Base-by-base conservation (phyloP, 2,888 invertebrate species). In the Raillietiella orientalis region DNA sequence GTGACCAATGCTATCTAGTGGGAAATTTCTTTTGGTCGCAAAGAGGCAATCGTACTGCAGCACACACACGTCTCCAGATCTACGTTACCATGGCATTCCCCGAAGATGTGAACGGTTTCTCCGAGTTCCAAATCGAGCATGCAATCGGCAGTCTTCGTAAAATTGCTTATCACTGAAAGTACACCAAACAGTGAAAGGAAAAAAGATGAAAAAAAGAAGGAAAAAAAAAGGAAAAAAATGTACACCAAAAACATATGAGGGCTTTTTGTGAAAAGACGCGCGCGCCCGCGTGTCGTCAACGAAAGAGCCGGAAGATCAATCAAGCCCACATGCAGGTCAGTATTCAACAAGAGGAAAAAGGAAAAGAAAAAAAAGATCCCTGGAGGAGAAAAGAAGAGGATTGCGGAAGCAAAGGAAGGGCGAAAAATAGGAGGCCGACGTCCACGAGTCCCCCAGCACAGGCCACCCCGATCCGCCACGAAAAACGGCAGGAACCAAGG, bases 71-170 rank as follows among this genome's bases (percentile, higher is more conserved):
- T 26, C 8, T 14, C 19, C 8, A 14, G 21, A 16, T 10, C 14
- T 12, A 23, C 28, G 35, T 46, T 47, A 65, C 71, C 70, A 46
- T 57, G 58, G 52, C 67, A 72, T 55, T 84, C 79, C 53, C 82
- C 79, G 36, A 75, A 51, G 37, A 84, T 74, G 45, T 82, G 77
- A 3, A 84, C 66, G 4, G 72, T 69, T 45, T 84, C 84, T 30
- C 84, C 84, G 37, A 84, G 75, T 47, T 77, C 74, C 36, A 87
- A n/a, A n/a, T n/a, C n/a, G n/a, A n/a, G n/a, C n/a, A n/a, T n/a
- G n/a, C n/a, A n/a, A n/a, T n/a, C n/a, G n/a, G n/a, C n/a, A n/a
- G n/a, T n/a, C n/a, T n/a, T n/a, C n/a, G n/a, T n/a, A n/a, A n/a
- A n/a, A n/a, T n/a, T n/a, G n/a, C n/a, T n/a, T n/a, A n/a, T n/a